Percentiles rank a stretch among this genome's conserved stretches.
Evolutionary conservation across 2,113 vertebrate species (phyloP).

Genomic region (Gnathochromis pfefferi): DNA sequence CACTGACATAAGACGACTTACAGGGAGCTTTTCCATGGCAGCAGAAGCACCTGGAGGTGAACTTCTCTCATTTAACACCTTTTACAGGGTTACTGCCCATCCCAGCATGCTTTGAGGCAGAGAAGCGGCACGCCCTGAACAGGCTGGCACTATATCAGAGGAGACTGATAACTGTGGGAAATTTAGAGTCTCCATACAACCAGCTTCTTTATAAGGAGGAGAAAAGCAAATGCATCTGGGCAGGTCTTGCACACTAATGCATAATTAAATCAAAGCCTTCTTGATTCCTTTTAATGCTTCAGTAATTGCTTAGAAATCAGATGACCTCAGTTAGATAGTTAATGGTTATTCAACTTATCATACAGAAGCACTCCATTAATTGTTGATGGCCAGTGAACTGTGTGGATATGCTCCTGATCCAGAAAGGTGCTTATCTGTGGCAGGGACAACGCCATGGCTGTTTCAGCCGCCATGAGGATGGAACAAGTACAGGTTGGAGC

Average conservation of each 20-base stretch:
- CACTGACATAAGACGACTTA: background rate
- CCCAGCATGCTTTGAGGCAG: background rate
- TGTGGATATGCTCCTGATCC: background rate
- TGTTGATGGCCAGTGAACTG: background rate
- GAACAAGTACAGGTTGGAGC: background rate
- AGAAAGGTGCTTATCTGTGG: background rate
- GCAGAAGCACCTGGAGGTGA: background rate
- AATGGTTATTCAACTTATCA: background rate
- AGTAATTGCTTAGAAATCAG: background rate
- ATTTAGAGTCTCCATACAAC: background rate
- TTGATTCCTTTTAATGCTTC: background rate
- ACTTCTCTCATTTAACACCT: background rate
- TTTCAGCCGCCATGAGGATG: background rate
- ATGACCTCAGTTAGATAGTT: background rate
- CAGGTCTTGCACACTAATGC: background rate
- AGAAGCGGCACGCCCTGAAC: background rate
- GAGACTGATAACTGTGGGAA: background rate
- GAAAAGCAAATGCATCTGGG: background rate
- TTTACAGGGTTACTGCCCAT: background rate
- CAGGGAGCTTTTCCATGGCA: background rate
- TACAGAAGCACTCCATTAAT: background rate
- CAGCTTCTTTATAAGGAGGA: background rate
- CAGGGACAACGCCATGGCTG: background rate
- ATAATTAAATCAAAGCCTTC: background rate
- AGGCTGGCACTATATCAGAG: background rate